Conservation (phyloP, 2,888 invertebrate genomes). For the Xanthia icteritia region DNA sequence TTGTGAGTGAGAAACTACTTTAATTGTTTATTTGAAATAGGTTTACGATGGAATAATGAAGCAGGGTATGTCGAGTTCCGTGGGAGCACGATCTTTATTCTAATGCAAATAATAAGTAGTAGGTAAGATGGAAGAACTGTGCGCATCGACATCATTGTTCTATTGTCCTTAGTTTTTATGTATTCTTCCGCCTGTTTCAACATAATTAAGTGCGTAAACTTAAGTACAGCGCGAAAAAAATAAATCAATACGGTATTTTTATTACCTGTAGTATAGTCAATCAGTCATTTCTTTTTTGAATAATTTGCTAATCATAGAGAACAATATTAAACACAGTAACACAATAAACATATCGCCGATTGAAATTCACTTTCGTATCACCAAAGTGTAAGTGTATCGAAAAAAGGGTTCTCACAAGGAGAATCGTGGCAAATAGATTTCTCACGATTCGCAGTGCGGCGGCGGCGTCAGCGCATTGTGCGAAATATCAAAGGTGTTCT, state of each 20-base stretch:
- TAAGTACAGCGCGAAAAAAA: slow-evolving; percentile 23
- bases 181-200: slow-evolving; percentile 12
- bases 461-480: slow-evolving; percentile 17
- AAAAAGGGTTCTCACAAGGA: slow-evolving; percentile 27
- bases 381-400: slow-evolving; percentile 21
- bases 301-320: slow-evolving; percentile 8
- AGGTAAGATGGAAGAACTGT: slow-evolving; percentile 11
- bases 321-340: slow-evolving; percentile 1
- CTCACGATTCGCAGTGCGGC: slow-evolving; percentile 5
- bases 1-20: slow-evolving; percentile 14
- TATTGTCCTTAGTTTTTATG: slow-evolving; percentile 38
- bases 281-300: slow-evolving; percentile 29
- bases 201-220: slow-evolving; percentile 20
- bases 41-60: slow-evolving; percentile 19
- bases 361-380: slow-evolving; percentile 38
- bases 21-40: slow-evolving; percentile 9
- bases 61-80: slow-evolving; percentile 19
- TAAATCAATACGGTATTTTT: slow-evolving; percentile 6
- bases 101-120: slow-evolving; percentile 37
- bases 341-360: slow-evolving; percentile 28
- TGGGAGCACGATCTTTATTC: slow-evolving; percentile 31
- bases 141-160: slow-evolving; percentile 40
- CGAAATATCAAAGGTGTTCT: slow-evolving; percentile 20
- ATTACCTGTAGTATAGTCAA: not conserved
- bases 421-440: slow-evolving; percentile 12